Conservation (phyloP, 2,888 invertebrate species). For the Hipparchia semele region DNA sequence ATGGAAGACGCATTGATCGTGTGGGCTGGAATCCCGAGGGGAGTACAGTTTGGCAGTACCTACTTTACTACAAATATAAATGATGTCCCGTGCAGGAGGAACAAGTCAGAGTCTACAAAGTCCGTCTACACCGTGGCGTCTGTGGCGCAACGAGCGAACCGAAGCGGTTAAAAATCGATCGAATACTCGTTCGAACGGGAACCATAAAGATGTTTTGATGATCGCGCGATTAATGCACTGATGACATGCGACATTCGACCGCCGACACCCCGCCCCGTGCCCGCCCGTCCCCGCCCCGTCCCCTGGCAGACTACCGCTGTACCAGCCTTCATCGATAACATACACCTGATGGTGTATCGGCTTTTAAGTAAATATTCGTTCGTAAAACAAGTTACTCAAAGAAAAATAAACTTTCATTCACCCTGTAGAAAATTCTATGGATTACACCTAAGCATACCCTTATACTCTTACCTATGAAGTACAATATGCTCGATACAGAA, state of each 20-base stretch:
- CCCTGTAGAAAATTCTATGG: too few species aligned
- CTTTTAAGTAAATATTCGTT: neutral
- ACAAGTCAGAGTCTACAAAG: neutral
- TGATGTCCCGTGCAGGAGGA: too few species aligned
- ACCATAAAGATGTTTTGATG: conserved; percentile 32
- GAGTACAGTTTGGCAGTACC: too few species aligned
- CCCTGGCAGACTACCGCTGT: neutral
- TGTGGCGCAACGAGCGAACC: conserved; percentile 21
- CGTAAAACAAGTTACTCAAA: neutral
- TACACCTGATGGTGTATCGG: neutral
- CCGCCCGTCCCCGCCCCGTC: neutral
- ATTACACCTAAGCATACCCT: too few species aligned
- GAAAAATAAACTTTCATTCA: too few species aligned
- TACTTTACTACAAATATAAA: too few species aligned
- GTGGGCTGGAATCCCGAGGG: too few species aligned
- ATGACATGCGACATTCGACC: conserved; percentile 6
- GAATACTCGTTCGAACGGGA: conserved; percentile 11
- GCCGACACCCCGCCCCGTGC: neutral
- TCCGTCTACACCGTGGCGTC: too few species aligned
- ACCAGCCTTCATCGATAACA: conserved; percentile 6
- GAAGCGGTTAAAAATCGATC: conserved; percentile 27
- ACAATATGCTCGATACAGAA: too few species aligned
- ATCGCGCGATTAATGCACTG: conserved; percentile 21
- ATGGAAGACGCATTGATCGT: too few species aligned
- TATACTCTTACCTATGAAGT: too few species aligned